phyloP scores from a whole-genome alignment of 2,888 invertebrate species.

The Drosophila merina region DNA sequence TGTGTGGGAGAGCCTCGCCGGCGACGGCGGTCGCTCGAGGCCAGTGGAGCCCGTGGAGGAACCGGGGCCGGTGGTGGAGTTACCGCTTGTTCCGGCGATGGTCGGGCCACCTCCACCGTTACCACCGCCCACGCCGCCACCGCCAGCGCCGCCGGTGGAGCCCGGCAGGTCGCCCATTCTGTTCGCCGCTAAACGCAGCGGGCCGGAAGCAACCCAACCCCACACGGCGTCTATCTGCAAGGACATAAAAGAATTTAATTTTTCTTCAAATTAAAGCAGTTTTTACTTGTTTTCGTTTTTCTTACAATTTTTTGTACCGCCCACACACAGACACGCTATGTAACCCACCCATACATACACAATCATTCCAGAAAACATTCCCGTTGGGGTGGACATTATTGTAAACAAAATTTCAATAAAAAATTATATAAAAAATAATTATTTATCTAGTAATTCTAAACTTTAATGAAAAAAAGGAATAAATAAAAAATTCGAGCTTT shows the following conservation, averaged over 20 bases:
- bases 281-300: conserved; percentile 16
- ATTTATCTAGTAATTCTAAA: background rate
- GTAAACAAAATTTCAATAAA: background rate
- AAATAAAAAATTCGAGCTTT: background rate
- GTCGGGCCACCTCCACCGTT: conserved; percentile 82
- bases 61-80: conserved; percentile 50
- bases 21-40: conserved; percentile 89
- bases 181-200: conserved; percentile 84
- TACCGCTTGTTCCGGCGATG: conserved; percentile 62
- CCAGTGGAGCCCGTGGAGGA: conserved; percentile 49
- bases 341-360: conserved; percentile 17
- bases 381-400: conserved; percentile 7
- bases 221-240: conserved; percentile 96
- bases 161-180: conserved; percentile 84
- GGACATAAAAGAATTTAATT: background rate
- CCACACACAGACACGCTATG: conserved; percentile 34
- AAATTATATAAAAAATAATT: background rate
- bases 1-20: conserved; percentile 94
- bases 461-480: too few species aligned
- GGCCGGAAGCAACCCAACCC: conserved; percentile 93
- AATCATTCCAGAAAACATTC: background rate
- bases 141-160: conserved; percentile 48
- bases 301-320: conserved; percentile 26
- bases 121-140: conserved; percentile 40
- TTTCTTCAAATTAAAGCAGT: background rate